Evolutionary conservation across 2,797 vertebrate species (phyloP), one percentile per base, ranked within the genome.

Genomic region (Lagocephalus sceleratus): DNA sequence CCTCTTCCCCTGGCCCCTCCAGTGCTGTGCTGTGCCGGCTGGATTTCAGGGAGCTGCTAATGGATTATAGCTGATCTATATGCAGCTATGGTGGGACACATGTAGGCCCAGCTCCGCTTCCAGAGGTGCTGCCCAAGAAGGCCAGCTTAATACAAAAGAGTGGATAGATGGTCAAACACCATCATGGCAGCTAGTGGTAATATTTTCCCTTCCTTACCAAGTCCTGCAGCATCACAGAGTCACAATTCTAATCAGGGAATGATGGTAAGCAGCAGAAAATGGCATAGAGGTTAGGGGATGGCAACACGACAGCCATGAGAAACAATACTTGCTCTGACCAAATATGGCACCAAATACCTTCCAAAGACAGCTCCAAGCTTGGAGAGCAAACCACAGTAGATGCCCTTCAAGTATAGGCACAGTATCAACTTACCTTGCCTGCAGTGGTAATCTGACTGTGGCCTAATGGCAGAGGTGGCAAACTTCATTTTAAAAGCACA

Each of bases 11-110:
- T 73, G 81, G 87, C 84, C 84, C 82, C 87, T 84, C 73, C 75
- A 73, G 80, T 81, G 79, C 82, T 84, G 78, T 76, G 81, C 79
- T 73, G 71, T 85, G 79, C 86, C 84, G 80, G 82, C 82, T 88
- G 78, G 87, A 89, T 87, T 88, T 84, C 84, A 85, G 85, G 82
- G 88, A 85, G 85, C 79, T 79, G 76, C 82, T 88, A 87, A 89
- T 88, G 87, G 88, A 88, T 88, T 89, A 89, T 65, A 73, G 77
- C 79, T 89, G 86, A 90, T 90, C 85, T 89, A 88, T 87, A 89
- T 87, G 87, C 85, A 87, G 83, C 81, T 47, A 81, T 77, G 81
- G 82, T 87, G 83, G 82, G 85, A 85, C 84, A 85, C 68, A 71
- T 87, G 84, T 85, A 81, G 78, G 66, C 78, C 78, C 69, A 66